Base-by-base conservation (phyloP, 2,113 vertebrate species). In the Opisthocomus hoazin region DNA sequence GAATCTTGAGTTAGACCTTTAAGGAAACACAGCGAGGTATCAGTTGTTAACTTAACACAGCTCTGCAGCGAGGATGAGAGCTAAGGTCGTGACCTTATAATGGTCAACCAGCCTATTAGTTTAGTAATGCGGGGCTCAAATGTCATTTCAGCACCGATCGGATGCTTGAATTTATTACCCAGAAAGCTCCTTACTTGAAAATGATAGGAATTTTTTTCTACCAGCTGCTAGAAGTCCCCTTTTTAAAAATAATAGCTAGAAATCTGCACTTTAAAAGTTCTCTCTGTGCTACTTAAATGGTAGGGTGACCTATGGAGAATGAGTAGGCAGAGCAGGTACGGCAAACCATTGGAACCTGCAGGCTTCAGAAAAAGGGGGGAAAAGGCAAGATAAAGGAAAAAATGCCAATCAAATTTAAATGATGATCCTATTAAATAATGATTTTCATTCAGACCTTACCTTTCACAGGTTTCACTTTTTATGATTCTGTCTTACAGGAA, bases 401-500 rank as follows among this genome's bases (percentile, higher is more conserved):
- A 78, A 75, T 87, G 90, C 61, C 97, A 97, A 97, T 98, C 97
- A 97, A 96, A 97, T 71, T 32, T 90, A 95, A 97, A 97, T 96
- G 93, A 98, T 92, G 96, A 97, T 93, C 96, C 98, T 91, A 98
- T 98, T 98, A 98, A 98, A 97, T 92, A 91, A 97, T 97, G 93
- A 95, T 97, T 98, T 97, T 94, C 96, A 90, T 96, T 97, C 87
- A 48, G 78, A 89, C 85, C 61, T 92, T 58, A 78, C 76, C 80
- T 82, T 93, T 74, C 53, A 29, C 45, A 34, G 95, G 51, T 93
- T 51, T 81, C 90, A 37, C 85, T 57, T 95, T 95, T 93, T 45
- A 39, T 26, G 74, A 91, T 74, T 89, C 36, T 71, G 82, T 82
- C 58, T 94, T 26, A 56, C 17, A 60, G 87, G 73, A 66, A 92